phyloP scores from a whole-genome alignment of 2,888 invertebrate genomes.

The Achlya flavicornis region DNA sequence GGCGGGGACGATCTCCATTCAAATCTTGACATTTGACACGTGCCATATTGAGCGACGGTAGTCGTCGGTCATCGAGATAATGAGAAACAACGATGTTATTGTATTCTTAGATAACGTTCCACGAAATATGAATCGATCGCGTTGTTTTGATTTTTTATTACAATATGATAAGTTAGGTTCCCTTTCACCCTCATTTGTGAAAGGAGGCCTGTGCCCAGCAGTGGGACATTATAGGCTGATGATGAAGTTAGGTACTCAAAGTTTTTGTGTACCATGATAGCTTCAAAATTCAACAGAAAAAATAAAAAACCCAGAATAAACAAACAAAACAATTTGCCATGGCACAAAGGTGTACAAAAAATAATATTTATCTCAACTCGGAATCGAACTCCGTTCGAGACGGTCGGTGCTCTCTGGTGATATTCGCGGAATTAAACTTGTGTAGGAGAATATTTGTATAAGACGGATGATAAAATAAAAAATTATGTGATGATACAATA shows the following conservation, averaged over 20 bases:
- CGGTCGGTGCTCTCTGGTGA: not conserved
- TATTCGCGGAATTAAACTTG: slow-evolving; percentile 3
- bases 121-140: not conserved
- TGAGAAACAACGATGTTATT: not conserved
- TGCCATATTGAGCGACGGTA: not conserved
- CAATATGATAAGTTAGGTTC: not conserved
- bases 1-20: too few relatives aligned
- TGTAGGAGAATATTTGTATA: not conserved
- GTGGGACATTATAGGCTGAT: too few relatives aligned
- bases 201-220: too few relatives aligned
- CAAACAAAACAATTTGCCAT: not conserved
- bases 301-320: too few relatives aligned
- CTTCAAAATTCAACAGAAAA: too few relatives aligned
- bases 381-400: slow-evolving; percentile 9
- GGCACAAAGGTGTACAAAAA: not conserved
- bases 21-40: not conserved
- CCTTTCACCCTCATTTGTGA: too few relatives aligned
- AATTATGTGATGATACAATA: too few relatives aligned
- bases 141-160: not conserved
- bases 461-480: not conserved
- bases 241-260: too few relatives aligned
- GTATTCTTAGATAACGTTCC: not conserved
- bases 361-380: slow-evolving; percentile 2
- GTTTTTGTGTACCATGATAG: too few relatives aligned
- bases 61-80: not conserved